Percentiles rank a stretch among this genome's conserved stretches.
Conservation (phyloP, 2,888 invertebrate species). For the Erpobdella octoculata region DNA sequence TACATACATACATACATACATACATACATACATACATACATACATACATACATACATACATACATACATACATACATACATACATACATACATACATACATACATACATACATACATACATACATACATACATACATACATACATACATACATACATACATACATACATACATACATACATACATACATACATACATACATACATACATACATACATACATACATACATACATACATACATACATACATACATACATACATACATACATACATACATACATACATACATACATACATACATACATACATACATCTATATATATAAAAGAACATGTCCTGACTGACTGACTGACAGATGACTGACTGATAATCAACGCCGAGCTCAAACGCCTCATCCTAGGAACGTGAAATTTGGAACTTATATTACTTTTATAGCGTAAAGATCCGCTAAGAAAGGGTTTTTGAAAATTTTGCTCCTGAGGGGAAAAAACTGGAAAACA, state of each 20-base stretch:
- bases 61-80: slow-evolving; percentile 18
- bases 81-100: neutral
- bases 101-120: neutral
- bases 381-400: too few species aligned
- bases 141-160: slow-evolving; percentile 19
- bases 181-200: slow-evolving; percentile 19
- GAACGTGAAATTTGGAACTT: too few species aligned
- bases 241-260: slow-evolving; percentile 19
- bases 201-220: slow-evolving; percentile 19
- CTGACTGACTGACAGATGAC: too few species aligned
- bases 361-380: too few species aligned
- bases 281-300: slow-evolving; percentile 14
- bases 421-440: too few species aligned
- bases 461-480: too few species aligned
- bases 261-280: slow-evolving; percentile 11
- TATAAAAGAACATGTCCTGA: too few species aligned
- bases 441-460: too few species aligned
- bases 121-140: slow-evolving; percentile 19
- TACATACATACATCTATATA: too few species aligned
- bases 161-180: slow-evolving; percentile 19
- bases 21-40: slow-evolving; percentile 6
- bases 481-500: too few species aligned
- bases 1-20: neutral
- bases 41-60: slow-evolving; percentile 19
- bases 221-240: slow-evolving; percentile 19